phyloP scores from a whole-genome alignment of 1,140 invertebrate genomes.

The Trachymyrmex cornetzi region DNA sequence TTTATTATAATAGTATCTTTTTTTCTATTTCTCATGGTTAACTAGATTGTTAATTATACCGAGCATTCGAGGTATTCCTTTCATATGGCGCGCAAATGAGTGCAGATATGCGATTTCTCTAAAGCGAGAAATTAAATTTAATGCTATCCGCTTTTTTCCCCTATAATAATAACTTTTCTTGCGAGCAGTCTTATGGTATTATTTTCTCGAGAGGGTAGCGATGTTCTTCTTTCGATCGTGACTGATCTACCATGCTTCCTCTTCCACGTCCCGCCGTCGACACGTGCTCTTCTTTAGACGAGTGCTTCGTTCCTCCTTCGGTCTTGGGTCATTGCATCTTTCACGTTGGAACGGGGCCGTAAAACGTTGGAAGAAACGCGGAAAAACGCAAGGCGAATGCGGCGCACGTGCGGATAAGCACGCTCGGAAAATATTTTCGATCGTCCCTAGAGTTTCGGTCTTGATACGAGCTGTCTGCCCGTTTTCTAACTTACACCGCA shows the following conservation, averaged over 20 bases:
- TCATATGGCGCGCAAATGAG: neutral
- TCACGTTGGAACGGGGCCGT: conserved; percentile 77
- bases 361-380: conserved; percentile 76
- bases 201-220: conserved; percentile 73
- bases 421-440: conserved; percentile 76
- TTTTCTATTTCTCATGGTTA: neutral
- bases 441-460: conserved; percentile 62
- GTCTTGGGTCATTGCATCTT: conserved; percentile 82
- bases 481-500: conserved; percentile 32
- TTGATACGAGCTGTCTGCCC: conserved; percentile 35
- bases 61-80: neutral
- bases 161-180: conserved; percentile 73
- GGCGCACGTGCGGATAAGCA: conserved; percentile 80
- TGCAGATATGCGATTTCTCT: conserved; percentile 50
- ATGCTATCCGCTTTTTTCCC: conserved; percentile 52
- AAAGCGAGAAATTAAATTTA: conserved; percentile 75
- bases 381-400: conserved; percentile 80
- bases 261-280: conserved; percentile 70
- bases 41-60: conserved; percentile 13
- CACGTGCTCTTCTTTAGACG: conserved; percentile 71
- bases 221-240: conserved; percentile 74
- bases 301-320: conserved; percentile 71
- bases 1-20: no score
- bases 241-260: conserved; percentile 74
- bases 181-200: conserved; percentile 66